Evolutionary conservation across 2,113 vertebrate species (phyloP), one percentile per base, ranked within the genome.

Genomic region (Rhinolophus sinicus): DNA sequence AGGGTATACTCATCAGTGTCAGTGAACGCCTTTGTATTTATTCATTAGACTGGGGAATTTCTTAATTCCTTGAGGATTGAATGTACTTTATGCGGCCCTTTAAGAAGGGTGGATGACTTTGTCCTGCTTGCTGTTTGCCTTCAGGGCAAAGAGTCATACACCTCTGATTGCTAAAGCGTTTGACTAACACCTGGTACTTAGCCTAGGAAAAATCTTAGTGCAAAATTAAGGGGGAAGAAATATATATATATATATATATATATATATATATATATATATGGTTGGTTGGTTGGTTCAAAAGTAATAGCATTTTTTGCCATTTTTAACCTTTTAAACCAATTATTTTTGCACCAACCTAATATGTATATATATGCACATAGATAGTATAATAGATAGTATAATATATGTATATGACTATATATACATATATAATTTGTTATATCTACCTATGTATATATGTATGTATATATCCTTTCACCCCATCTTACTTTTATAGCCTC

Each of bases 81-180:
- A 24, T 72, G 12, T 62, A 47, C n/a, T 72, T 80, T 69, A 26
- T 35, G 60, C 38, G 80, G 69, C 72, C 19, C 40, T 28, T 26
- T 69, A 60, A 88, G 58, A 80, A 35, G 18, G 21, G 19, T 64
- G 14, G 5, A 4, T 76, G 62, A 92, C 90, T 93, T 54, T 33
- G 19, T 13, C 28, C 8, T 16, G 22, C 81, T 86, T 96, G 80
- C 56, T 52, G 16, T 90, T 90, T 93, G 65, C 60, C 76, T 90
- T 93, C 18, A 60, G 44, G 75, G n/a, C 47, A 28, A 62, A 90
- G 60, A 89, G 40, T 80, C 58, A 90, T 50, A 72, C 15, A 72
- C 35, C 24, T 75, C 9, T 69, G 33, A 50, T 62, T 95, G 70
- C n/a, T 75, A 92, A 94, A 81, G 30, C 69, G 26, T 95, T 96